Evolutionary conservation across 2,113 vertebrate genomes (phyloP).

Genomic region (Haemorhous mexicanus): DNA sequence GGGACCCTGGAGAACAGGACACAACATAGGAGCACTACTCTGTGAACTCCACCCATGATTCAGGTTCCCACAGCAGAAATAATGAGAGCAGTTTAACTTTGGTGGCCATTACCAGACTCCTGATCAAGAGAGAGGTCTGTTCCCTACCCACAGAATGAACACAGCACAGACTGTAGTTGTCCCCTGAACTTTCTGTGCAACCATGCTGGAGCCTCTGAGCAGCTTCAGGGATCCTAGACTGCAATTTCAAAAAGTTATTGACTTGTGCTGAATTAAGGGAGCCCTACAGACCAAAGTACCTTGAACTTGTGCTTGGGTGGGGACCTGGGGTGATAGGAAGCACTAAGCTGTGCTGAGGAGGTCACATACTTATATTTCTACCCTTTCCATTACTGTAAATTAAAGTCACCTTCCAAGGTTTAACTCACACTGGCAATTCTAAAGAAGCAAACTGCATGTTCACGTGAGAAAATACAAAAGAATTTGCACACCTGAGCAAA

Average conservation of each 20-base stretch:
- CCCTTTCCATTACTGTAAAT: background rate
- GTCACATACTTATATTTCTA: background rate
- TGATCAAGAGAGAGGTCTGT: background rate
- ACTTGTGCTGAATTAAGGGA: background rate
- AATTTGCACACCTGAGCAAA: background rate
- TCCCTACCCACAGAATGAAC: background rate
- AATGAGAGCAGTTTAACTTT: background rate
- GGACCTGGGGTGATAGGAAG: background rate
- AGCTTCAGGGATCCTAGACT: background rate
- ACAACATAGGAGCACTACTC: fast-evolving
- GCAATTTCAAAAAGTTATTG: background rate
- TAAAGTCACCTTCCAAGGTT: background rate
- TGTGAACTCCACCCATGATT: background rate
- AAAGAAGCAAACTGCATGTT: background rate
- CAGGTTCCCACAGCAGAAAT: background rate
- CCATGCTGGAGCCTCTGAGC: background rate
- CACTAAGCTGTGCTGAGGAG: background rate
- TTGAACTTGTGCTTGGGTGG: background rate
- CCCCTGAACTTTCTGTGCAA: background rate
- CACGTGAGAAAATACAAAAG: conserved; percentile 1
- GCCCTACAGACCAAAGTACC: background rate
- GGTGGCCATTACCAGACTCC: background rate
- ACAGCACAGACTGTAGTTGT: background rate
- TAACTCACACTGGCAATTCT: background rate
- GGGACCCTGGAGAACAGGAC: background rate